These are phyloP conservation scores for Hippasteria phrygiana DNA, from an alignment of 53 echinoderm and acorn worm species.

Conservation along the genomic window DNA sequence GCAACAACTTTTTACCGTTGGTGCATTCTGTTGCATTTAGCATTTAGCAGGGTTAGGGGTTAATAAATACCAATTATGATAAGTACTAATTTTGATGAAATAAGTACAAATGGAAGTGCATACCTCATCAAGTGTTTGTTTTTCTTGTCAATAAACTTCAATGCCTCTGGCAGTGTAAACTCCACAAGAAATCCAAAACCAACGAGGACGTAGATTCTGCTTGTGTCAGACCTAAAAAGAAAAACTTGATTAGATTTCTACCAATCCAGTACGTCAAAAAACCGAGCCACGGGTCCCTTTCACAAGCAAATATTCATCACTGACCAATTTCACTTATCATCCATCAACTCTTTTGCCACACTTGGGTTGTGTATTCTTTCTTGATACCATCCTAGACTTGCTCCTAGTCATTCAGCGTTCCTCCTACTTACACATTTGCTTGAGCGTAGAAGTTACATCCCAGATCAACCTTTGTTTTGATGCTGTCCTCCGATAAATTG, in stretches of 20 bases:
- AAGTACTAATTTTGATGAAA: neutral
- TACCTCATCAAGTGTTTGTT: conserved; percentile 82
- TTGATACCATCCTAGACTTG: neutral
- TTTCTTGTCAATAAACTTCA: conserved; percentile 91
- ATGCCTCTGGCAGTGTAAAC: conserved; percentile 83
- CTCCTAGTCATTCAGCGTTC: neutral
- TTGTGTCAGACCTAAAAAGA: conserved; percentile 76
- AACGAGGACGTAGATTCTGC: conserved; percentile 86
- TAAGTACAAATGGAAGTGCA: too few species aligned
- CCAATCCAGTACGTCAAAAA: too few species aligned
- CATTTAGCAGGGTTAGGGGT: too few species aligned
- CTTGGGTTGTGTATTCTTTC: too few species aligned
- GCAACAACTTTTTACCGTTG: too few species aligned
- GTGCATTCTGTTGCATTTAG: too few species aligned
- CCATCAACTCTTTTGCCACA: too few species aligned
- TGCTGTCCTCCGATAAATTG: conserved; percentile 60
- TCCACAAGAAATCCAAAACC: conserved; percentile 98
- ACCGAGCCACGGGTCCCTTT: too few species aligned
- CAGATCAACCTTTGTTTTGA: conserved; percentile 91
- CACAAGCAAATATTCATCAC: too few species aligned
- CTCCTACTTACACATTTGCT: conserved; percentile 87
- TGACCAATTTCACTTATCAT: too few species aligned
- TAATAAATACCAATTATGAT: too few species aligned
- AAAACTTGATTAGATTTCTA: neutral
- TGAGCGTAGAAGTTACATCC: conserved; percentile 98